phyloP scores from a whole-genome alignment of 2,888 invertebrate genomes.

The Ethmia dodecea region DNA sequence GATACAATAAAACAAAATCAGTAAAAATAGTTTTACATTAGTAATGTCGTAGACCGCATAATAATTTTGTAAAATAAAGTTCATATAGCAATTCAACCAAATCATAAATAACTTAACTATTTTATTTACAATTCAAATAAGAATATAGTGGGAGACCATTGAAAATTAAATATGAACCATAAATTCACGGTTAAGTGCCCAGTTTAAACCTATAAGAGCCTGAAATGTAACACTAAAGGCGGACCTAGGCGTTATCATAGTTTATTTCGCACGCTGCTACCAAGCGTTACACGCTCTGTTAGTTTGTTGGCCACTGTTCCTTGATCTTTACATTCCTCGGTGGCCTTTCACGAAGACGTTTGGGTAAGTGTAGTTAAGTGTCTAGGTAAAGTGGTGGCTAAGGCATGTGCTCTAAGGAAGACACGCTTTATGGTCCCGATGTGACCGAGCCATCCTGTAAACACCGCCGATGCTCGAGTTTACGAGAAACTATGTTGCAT shows the following conservation, averaged over 20 bases:
- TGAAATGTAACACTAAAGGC: slow-evolving; percentile 51
- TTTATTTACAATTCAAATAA: no score
- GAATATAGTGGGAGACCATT: no score
- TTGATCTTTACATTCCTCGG: slow-evolving; percentile 25
- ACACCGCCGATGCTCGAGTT: slow-evolving; percentile 41
- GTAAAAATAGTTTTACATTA: no score
- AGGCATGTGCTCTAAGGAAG: slow-evolving; percentile 54
- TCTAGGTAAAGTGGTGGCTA: slow-evolving; percentile 35
- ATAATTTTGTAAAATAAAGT: no score
- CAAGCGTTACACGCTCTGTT: slow-evolving; percentile 40
- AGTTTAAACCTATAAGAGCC: slow-evolving; percentile 19
- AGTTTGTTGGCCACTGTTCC: slow-evolving; percentile 24
- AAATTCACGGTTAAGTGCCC: no score
- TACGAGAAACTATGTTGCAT: slow-evolving; percentile 20
- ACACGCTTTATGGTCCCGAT: slow-evolving; percentile 56
- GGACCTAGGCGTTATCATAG: slow-evolving; percentile 53
- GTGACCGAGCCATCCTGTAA: slow-evolving; percentile 53
- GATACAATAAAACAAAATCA: no score
- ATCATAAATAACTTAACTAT: no score
- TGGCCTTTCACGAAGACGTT: slow-evolving; percentile 11
- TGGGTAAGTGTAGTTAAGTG: slow-evolving; percentile 22
- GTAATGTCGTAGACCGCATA: no score
- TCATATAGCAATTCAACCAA: no score
- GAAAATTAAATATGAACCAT: no score
- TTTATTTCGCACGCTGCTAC: slow-evolving; percentile 63